phyloP scores from a whole-genome alignment of 2,888 invertebrate genomes.

The Polyommatus icarus region DNA sequence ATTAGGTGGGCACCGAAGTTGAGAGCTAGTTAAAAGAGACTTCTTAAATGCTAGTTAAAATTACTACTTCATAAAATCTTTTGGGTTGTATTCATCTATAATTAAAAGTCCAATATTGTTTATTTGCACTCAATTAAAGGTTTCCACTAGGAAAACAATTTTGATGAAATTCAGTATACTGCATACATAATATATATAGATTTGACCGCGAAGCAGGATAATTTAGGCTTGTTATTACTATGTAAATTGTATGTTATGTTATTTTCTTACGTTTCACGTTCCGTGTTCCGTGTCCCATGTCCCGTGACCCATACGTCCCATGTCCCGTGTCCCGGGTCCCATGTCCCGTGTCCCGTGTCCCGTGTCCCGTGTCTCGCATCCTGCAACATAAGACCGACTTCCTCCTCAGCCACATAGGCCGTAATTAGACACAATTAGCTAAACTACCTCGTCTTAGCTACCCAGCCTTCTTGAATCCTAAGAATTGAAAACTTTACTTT shows the following conservation, averaged over 20 bases:
- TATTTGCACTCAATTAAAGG: background rate
- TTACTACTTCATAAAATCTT: background rate
- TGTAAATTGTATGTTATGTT: background rate
- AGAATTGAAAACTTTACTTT: background rate
- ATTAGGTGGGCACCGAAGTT: background rate
- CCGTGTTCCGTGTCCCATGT: no score
- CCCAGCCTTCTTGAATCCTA: background rate
- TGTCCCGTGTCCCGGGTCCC: background rate
- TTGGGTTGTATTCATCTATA: background rate
- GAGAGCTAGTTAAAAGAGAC: background rate
- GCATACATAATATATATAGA: no score
- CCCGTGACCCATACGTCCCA: no score
- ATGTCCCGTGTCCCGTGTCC: background rate
- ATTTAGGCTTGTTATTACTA: background rate
- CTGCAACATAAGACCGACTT: background rate
- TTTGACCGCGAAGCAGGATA: no score
- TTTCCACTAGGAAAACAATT: background rate
- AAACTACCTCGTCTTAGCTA: background rate
- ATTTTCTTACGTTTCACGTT: background rate
- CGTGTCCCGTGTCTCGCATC: background rate
- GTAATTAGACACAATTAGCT: conserved; percentile 12
- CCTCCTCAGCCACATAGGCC: background rate
- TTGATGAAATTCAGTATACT: background rate
- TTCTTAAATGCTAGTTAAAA: background rate
- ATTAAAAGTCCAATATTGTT: background rate